These are phyloP conservation scores for Salvelinus namaycush DNA, from an alignment of 2,113 vertebrate genomes.

Conservation along the genomic window DNA sequence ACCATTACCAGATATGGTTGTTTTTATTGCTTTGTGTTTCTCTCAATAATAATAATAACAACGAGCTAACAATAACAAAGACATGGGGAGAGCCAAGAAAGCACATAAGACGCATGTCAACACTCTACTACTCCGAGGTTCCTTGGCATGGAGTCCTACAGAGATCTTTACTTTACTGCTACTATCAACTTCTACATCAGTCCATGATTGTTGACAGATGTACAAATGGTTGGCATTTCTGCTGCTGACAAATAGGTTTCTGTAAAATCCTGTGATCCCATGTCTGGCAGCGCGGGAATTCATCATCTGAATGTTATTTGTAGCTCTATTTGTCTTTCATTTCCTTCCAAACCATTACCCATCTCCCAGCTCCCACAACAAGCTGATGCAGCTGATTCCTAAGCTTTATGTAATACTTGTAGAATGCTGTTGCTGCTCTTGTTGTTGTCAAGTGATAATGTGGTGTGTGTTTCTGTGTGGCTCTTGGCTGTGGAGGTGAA, in stretches of 20 bases:
- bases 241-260: background rate
- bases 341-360: conserved; percentile 62
- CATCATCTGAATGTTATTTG: background rate
- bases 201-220: background rate
- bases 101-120: background rate
- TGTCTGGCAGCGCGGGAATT: background rate
- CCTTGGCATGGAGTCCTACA: background rate
- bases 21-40: background rate
- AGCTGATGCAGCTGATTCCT: conserved; percentile 61
- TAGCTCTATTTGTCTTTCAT: conserved; percentile 44
- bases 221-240: background rate
- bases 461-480: conserved; percentile 19
- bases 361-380: conserved; percentile 6
- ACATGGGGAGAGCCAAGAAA: background rate
- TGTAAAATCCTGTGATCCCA: background rate
- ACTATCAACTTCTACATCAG: background rate
- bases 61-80: background rate
- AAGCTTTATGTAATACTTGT: conserved; percentile 61
- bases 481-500: conserved; percentile 52
- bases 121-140: background rate
- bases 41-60: background rate
- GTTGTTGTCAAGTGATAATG: conserved; percentile 41
- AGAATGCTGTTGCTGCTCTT: conserved; percentile 56
- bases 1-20: background rate
- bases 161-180: background rate